Conservation (phyloP, 2,888 invertebrate species). For the Eristalinus aeneus region DNA sequence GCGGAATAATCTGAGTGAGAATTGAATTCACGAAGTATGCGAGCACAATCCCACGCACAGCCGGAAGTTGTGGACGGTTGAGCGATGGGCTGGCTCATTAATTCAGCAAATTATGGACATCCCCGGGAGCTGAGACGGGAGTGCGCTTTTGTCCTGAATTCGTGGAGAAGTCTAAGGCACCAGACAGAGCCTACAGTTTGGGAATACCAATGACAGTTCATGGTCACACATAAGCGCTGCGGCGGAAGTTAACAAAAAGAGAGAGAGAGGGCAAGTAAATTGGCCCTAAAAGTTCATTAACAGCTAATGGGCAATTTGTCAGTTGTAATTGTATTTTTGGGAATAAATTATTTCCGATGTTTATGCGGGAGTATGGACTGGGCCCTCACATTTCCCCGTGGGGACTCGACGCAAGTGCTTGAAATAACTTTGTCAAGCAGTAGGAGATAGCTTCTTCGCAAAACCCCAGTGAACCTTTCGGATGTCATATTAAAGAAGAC, state of each 20-base stretch:
- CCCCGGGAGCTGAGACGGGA: background rate
- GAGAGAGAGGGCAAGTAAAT: slow-evolving; percentile 32
- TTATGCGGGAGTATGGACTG: background rate
- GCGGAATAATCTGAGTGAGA: slow-evolving; percentile 7
- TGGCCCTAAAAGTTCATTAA: slow-evolving; percentile 45
- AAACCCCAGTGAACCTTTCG: no score
- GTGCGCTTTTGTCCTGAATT: slow-evolving; percentile 3
- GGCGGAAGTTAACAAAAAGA: background rate
- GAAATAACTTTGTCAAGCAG: background rate
- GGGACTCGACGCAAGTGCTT: background rate
- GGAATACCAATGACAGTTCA: slow-evolving; percentile 28
- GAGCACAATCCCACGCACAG: background rate
- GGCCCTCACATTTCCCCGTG: background rate
- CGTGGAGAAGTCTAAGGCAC: slow-evolving; percentile 1
- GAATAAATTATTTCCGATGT: slow-evolving; percentile 16
- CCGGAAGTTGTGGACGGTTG: background rate
- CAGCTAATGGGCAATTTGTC: slow-evolving; percentile 52
- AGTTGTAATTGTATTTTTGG: slow-evolving; percentile 24
- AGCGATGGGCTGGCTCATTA: slow-evolving; percentile 22
- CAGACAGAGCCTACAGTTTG: background rate
- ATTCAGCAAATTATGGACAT: slow-evolving; percentile 15
- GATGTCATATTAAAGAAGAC: no score
- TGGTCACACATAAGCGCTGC: slow-evolving; percentile 21
- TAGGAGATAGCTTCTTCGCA: no score
- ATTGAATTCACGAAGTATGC: slow-evolving; percentile 29